Base-by-base conservation (phyloP, 2,797 vertebrate genomes). In the Antrozous pallidus region DNA sequence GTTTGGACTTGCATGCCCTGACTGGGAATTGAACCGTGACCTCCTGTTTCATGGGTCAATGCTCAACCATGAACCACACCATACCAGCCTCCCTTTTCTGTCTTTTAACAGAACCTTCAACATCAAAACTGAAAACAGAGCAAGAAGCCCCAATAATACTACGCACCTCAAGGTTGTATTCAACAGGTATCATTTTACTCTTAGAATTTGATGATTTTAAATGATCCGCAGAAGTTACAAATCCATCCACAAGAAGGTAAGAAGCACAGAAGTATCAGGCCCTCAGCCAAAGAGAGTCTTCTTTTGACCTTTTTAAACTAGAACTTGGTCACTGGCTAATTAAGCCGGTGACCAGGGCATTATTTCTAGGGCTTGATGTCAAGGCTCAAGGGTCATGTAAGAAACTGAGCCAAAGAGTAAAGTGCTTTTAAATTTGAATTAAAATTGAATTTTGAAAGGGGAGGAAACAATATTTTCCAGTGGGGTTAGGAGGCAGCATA, bases 121-220 rank as follows among this genome's bases (percentile, higher is more conserved):
- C 9, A 40, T 31, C 18, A 1, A 42, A 49, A 92, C 0, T 8
- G 24, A 38, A 9, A 69, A 5, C 1, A 51, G 36, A 87, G 7
- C 5, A 49, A 85, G 73, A 58, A 1, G 6, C 0, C 5, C 5
- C 67, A 7, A 18, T 28, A 28, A 20, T 0, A 5, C 8, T 33
- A 26, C 4, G 10, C 4, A 0, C 8, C 16, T 16, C 2, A 28
- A 63, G 9, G 20, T 4, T 49, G n/a, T 22, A 28, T 17, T 40
- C 26, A 0, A 40, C 90, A 97, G 96, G 94, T 96, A 96, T 54
- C 20, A 13, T 69, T 73, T 85, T 45, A 26, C 67, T 38, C n/a
- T 87, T 58, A 49, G 28, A 28, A 74, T 67, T 31, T 79, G 47
- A 38, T 40, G 77, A 69, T 58, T 90, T 70, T 87, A 73, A 91